phyloP scores from a whole-genome alignment of 1,140 invertebrate genomes.

The Cherax destructor region DNA sequence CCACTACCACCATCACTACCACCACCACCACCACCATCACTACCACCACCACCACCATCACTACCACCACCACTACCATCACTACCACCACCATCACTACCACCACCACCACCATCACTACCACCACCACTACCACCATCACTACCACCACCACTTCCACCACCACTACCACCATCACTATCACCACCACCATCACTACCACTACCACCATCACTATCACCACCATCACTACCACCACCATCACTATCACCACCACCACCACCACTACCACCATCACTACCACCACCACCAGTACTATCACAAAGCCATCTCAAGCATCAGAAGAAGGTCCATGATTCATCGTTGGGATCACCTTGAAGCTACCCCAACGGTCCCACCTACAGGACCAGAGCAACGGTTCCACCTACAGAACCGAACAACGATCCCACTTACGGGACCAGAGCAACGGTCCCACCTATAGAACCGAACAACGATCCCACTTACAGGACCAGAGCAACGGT shows the following conservation, averaged over 20 bases:
- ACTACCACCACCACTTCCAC: slow-evolving; percentile 16
- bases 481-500: too few relatives aligned
- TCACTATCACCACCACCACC: not conserved
- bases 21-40: not conserved
- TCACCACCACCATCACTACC: slow-evolving; percentile 1
- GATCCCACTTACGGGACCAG: too few relatives aligned
- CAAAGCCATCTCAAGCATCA: too few relatives aligned
- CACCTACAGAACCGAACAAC: too few relatives aligned
- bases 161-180: not conserved
- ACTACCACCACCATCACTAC: not conserved
- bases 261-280: not conserved
- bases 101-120: not conserved
- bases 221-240: not conserved
- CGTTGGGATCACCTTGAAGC: too few relatives aligned
- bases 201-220: not conserved
- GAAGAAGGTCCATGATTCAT: too few relatives aligned
- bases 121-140: not conserved
- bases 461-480: too few relatives aligned
- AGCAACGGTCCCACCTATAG: too few relatives aligned
- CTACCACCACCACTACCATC: slow-evolving; percentile 1
- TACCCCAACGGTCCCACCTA: too few relatives aligned
- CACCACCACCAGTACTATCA: not conserved
- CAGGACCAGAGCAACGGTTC: too few relatives aligned
- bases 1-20: not conserved
- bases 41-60: not conserved